A percentile compares a stretch with the other conserved stretches of the same genome.
Evolutionary conservation across 1,140 invertebrate species (phyloP).

Genomic region (Eciton burchellii): DNA sequence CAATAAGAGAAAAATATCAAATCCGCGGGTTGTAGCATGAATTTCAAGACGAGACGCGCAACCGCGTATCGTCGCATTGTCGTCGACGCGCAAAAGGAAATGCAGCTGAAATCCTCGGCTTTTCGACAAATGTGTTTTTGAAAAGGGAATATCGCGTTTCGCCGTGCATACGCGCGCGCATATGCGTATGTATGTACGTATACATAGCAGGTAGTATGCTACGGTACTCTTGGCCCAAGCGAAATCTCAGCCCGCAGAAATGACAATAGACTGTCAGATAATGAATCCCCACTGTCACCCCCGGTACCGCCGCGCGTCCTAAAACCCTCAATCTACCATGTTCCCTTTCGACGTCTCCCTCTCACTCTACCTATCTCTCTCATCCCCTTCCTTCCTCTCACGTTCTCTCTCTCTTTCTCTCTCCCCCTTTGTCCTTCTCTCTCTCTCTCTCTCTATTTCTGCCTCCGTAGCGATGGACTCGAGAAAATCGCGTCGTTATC

Average conservation of each 20-base stretch:
- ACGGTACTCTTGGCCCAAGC: conserved; percentile 69
- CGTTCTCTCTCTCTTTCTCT: conserved; percentile 10
- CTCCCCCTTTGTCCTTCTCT: conserved; percentile 1
- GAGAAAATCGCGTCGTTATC: conserved; percentile 70
- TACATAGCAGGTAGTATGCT: conserved; percentile 58
- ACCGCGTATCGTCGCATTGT: background rate
- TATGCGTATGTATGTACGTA: conserved; percentile 39
- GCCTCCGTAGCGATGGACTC: conserved; percentile 63
- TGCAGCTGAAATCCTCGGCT: conserved; percentile 58
- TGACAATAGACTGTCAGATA: conserved; percentile 83
- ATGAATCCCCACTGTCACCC: conserved; percentile 81
- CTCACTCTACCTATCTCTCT: background rate
- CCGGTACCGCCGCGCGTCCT: conserved; percentile 72
- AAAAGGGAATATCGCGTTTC: conserved; percentile 68
- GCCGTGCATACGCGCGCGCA: conserved; percentile 15
- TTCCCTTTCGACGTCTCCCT: conserved; percentile 57
- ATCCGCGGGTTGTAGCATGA: background rate
- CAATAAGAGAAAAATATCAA: background rate
- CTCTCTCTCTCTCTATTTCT: conserved; percentile 4
- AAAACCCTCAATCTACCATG: conserved; percentile 76
- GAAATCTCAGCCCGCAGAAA: conserved; percentile 81
- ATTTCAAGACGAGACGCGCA: background rate
- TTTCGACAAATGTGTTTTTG: conserved; percentile 68
- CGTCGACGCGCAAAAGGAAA: background rate
- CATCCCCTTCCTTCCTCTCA: background rate